Percentiles rank a stretch among this genome's conserved stretches.
Evolutionary conservation across 2,113 vertebrate genomes (phyloP).

Genomic region (Dendrocopos noguchii): DNA sequence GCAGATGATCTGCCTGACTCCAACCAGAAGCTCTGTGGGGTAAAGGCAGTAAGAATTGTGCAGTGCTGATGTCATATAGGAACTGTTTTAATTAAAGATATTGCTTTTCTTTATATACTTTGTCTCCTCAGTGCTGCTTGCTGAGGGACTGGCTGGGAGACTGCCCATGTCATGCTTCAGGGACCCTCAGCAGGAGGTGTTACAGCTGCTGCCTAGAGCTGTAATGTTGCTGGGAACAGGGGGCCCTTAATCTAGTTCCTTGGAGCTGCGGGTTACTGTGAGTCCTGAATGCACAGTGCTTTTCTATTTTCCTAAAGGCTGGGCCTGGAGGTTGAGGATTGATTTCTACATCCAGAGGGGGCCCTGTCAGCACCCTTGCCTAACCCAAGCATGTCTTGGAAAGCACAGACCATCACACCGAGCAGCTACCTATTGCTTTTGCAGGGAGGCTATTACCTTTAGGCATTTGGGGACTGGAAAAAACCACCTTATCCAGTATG

Average conservation of each 20-base stretch:
- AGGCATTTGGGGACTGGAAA: not conserved
- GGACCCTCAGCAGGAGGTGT: not conserved
- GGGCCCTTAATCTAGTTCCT: not conserved
- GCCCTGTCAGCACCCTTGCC: not conserved
- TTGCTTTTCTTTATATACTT: not conserved
- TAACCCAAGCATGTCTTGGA: not conserved
- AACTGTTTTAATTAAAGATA: not conserved
- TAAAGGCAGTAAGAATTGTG: not conserved
- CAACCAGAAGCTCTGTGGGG: not conserved
- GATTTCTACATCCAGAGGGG: not conserved
- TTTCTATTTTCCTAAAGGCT: not conserved
- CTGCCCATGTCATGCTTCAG: not conserved
- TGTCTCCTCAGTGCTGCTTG: not conserved
- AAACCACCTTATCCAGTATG: not conserved
- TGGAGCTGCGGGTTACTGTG: not conserved
- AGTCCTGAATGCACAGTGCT: not conserved
- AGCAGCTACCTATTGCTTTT: not conserved
- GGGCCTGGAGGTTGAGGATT: not conserved
- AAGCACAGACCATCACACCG: fast-evolving
- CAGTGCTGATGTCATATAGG: not conserved
- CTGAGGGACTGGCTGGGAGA: not conserved
- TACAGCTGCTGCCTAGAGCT: not conserved
- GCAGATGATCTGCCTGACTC: not conserved
- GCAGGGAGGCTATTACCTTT: not conserved
- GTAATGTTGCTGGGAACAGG: fast-evolving